Base-by-base conservation (phyloP, 2,888 invertebrate species). In the Druceiella hillmani region DNA sequence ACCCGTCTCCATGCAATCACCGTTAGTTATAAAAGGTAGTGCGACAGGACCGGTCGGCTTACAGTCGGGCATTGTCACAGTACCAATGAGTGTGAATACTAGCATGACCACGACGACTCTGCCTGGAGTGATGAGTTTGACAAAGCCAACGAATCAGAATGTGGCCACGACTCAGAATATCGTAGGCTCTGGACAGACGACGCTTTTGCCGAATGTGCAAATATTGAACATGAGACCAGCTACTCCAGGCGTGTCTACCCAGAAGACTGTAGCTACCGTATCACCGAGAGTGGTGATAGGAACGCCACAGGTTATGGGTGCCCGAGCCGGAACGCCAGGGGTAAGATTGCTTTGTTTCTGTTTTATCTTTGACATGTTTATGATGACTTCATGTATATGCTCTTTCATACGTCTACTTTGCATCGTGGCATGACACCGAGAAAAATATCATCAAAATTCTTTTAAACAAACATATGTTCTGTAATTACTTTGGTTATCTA, bases 251-350 rank as follows among this genome's bases (percentile, higher is more conserved):
- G 75, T 81, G 50, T 74, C 78, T 44, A 78, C 78, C 40, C 84
- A 84, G 61, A 88, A 88, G 64, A 81, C 80, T 46, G 81, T 89
- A 45, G 79, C 84, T 39, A 78, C 81, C 40, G 82, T 87, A 45
- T 78, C 87, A 42, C 83, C 87, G 35, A 78, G 91, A 56, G 87
- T 92, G 53, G 85, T 91, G 52, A 83, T 90, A 52, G 86, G 85
- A 53, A 75, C 81, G 45, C 87, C 82, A 53, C 87, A 88, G 63
- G 81, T 90, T 70, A 82, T 87, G 50, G 86, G 86, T 52, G 74
- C 85, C 32, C 75, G 91, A 59, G 83, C 87, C 34, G 84, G 87
- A 51, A 81, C 83, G 61, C 87, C 89, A 51, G 83, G 81, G 62
- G 84, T 85, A 76, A 79, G 78, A 66, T n/a, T n/a, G n/a, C n/a